Evolutionary conservation across 2,888 invertebrate genomes (phyloP), one percentile per base, ranked within the genome.

Genomic region (Diachrysia chrysitis): DNA sequence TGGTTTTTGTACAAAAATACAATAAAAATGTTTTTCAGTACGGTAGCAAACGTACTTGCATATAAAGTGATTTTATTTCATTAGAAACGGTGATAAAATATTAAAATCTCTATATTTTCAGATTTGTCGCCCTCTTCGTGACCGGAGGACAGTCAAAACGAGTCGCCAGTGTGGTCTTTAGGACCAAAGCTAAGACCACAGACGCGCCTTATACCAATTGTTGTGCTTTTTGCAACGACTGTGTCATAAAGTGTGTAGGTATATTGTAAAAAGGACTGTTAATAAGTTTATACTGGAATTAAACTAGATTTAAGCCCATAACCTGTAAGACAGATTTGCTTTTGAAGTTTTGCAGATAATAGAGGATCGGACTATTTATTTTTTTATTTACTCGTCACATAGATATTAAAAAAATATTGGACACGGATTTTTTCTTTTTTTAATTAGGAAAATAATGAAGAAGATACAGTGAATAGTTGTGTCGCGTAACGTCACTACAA

Each of bases 61-160:
- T n/a, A n/a, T n/a, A n/a, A n/a, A n/a, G n/a, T 25, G 25, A 3
- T 25, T 25, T 25, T 25, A 3, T 5, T 25, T 25, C 25, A 25
- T 25, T 25, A 3, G 7, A 32, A 32, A 10, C 2, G 9, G 1
- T 2, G 2, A 10, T 32, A 2, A 32, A 32, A 32, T 5, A 29
- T 10, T 32, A 10, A 42, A 42, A 0, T 1, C n/a, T 42, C 16
- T 63, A 0, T 75, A 21, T 78, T 90, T 83, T 0, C 88, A 93
- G 93, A 90, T 77, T 69, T 90, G 23, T 79, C 89, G 0, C 85
- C 92, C 25, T 92, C 90, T 68, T 90, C 90, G 85, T 93, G 93
- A 93, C 93, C 92, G 69, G 89, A 92, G 68, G 79, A 83, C 55
- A 83, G 76, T 63, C 84, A 85, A 32, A 89, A 89, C 78, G 87